Percentiles rank a stretch among this genome's conserved stretches.
Evolutionary conservation across 2,113 vertebrate genomes (phyloP).

Genomic region (Hyperoodon ampullatus): DNA sequence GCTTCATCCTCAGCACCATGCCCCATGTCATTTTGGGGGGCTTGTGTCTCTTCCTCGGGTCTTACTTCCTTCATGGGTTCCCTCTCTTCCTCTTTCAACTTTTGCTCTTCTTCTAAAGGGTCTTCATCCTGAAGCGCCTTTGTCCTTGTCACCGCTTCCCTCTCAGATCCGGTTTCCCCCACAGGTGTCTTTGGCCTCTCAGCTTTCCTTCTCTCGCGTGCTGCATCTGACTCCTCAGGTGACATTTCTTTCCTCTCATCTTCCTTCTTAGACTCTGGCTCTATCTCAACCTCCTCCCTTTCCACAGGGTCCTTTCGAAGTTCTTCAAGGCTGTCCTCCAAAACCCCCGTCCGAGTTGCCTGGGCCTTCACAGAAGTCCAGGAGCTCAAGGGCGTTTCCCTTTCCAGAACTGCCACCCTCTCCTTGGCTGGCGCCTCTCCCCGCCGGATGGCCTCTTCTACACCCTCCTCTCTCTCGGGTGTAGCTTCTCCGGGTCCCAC

Average conservation of each 20-base stretch:
- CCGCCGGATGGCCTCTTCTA: not conserved
- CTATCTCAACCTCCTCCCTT: accelerated
- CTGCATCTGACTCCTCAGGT: not conserved
- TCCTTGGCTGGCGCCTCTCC: not conserved
- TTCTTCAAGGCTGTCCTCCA: not conserved
- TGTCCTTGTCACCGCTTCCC: not conserved
- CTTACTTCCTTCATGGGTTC: accelerated
- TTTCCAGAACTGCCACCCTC: not conserved
- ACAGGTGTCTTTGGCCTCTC: not conserved
- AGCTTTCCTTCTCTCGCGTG: not conserved
- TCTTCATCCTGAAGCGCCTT: not conserved
- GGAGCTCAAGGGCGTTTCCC: not conserved
- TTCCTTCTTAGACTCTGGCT: not conserved
- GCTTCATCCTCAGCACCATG: not conserved
- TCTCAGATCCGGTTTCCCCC: not conserved
- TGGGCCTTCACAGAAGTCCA: not conserved
- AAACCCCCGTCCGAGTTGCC: accelerated
- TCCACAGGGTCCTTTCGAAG: accelerated
- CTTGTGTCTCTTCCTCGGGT: not conserved
- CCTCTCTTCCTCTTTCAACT: not conserved
- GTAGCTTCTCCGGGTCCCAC: accelerated
- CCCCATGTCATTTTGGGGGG: accelerated
- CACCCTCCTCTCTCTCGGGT: not conserved
- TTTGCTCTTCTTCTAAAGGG: not conserved
- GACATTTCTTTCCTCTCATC: not conserved